phyloP scores from a whole-genome alignment of 1,140 invertebrate species.

The Adoxophyes honmai region DNA sequence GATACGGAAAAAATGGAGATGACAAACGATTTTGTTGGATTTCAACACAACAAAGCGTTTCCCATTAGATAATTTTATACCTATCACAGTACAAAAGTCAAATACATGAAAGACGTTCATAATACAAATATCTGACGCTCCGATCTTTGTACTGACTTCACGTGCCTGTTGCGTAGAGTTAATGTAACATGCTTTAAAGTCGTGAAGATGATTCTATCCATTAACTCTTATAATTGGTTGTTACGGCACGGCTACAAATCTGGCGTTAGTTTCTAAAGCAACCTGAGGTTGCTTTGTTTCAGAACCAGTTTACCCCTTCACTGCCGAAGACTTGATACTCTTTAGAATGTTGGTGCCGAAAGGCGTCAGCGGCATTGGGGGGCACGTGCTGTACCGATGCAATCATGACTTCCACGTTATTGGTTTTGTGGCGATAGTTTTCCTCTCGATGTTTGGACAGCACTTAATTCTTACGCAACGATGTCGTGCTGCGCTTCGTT shows the following conservation, averaged over 20 bases:
- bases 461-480: constrained; percentile 9
- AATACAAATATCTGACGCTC: too few relatives aligned
- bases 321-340: too few relatives aligned
- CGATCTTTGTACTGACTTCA: too few relatives aligned
- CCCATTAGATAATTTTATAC: too few relatives aligned
- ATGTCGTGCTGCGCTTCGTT: neutral
- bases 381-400: constrained; percentile 40
- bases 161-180: too few relatives aligned
- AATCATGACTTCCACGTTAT: constrained; percentile 54
- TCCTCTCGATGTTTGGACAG: constrained; percentile 24
- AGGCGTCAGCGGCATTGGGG: too few relatives aligned
- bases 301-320: constrained; percentile 50
- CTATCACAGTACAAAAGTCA: too few relatives aligned
- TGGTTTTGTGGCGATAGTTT: constrained; percentile 33
- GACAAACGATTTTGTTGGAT: too few relatives aligned
- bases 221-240: neutral
- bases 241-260: neutral
- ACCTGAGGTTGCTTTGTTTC: neutral
- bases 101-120: too few relatives aligned
- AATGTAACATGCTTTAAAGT: neutral
- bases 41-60: too few relatives aligned
- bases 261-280: neutral
- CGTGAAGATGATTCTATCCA: neutral
- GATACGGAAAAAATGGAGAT: too few relatives aligned
- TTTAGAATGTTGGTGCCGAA: too few relatives aligned